Percentiles rank a stretch among this genome's conserved stretches.
Conservation (phyloP, 2,797 vertebrate species). For the Rhodeus uyekii region DNA sequence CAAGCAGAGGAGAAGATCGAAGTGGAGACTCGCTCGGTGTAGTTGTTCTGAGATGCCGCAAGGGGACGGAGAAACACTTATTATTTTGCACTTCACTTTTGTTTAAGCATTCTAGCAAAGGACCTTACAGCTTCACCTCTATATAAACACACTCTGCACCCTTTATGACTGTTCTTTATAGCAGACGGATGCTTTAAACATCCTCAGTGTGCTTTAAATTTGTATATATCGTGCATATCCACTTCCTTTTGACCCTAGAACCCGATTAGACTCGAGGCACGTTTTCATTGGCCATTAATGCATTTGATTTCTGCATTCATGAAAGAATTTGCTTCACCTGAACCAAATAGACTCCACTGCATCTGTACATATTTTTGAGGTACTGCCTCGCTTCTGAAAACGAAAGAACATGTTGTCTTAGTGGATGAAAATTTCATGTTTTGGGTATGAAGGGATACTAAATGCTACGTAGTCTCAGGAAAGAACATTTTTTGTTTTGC, state of each 20-base stretch:
- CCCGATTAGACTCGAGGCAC: conserved; percentile 59
- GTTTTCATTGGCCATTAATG: conserved; percentile 65
- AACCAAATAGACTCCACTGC: conserved; percentile 67
- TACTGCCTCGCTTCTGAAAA: conserved; percentile 60
- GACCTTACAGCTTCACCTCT: conserved; percentile 61
- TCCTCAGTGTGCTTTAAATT: conserved; percentile 63
- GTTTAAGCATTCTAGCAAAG: conserved; percentile 80
- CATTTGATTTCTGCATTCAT: conserved; percentile 67
- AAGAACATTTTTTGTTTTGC: conserved; percentile 76
- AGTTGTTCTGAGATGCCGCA: conserved; percentile 58
- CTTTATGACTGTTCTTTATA: conserved; percentile 65
- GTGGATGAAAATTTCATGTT: conserved; percentile 59
- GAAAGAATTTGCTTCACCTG: conserved; percentile 63
- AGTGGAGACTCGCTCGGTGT: conserved; percentile 91
- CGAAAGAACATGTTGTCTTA: conserved; percentile 62
- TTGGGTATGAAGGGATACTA: conserved; percentile 75
- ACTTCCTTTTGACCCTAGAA: conserved; percentile 71
- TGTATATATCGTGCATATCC: conserved; percentile 73
- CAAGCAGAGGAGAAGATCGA: conserved; percentile 96
- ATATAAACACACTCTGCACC: conserved; percentile 58
- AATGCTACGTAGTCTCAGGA: conserved; percentile 79
- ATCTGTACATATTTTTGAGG: conserved; percentile 67
- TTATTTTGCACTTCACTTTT: conserved; percentile 82
- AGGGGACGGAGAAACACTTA: conserved; percentile 63
- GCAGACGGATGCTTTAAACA: conserved; percentile 63